Evolutionary conservation across 2,888 invertebrate genomes (phyloP).

Genomic region (Schizaphis graminum): DNA sequence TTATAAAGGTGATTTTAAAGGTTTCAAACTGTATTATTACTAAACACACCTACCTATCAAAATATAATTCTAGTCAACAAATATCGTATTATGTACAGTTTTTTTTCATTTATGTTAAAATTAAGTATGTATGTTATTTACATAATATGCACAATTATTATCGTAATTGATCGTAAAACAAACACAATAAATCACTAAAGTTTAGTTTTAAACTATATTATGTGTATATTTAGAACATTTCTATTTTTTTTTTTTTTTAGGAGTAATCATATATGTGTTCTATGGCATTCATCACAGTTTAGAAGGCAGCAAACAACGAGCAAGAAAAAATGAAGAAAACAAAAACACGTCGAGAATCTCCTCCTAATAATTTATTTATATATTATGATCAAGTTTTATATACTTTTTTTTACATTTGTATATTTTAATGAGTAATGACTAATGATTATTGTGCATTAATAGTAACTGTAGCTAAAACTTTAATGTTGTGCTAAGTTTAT

Average conservation of each 20-base stretch:
- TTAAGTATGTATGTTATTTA: neutral
- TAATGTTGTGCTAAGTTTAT: neutral
- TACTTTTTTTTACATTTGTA: neutral
- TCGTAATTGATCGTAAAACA: neutral
- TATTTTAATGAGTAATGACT: neutral
- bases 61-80: neutral
- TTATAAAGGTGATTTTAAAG: neutral
- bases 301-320: conserved; percentile 71
- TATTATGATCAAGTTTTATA: neutral
- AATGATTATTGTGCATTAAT: neutral
- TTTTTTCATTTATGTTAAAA: neutral
- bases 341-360: neutral
- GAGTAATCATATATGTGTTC: conserved; percentile 76
- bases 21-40: neutral
- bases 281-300: conserved; percentile 87
- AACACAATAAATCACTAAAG: neutral
- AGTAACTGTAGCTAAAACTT: neutral
- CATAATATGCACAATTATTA: neutral
- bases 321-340: neutral
- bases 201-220: neutral
- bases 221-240: neutral
- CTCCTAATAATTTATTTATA: neutral
- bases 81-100: conserved; percentile 67
- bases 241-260: neutral
- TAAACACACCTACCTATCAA: neutral